Percentiles rank a stretch among this genome's conserved stretches.
These are phyloP conservation scores for Drosophila nigrodunni DNA, from an alignment of 1,140 invertebrate genomes.

Conservation along the genomic window DNA sequence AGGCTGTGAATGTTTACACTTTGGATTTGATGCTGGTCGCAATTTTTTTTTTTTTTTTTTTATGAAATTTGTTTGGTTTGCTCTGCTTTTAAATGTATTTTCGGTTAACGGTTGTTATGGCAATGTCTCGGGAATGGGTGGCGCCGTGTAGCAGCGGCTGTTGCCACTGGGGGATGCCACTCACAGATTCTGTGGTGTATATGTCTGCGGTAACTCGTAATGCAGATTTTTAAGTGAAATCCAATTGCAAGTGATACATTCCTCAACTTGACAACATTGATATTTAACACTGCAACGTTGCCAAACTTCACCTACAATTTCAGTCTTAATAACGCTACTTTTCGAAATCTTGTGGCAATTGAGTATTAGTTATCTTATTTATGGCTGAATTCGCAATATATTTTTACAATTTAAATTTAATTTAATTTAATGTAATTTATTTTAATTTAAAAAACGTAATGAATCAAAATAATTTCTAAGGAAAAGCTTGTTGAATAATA, in stretches of 20 bases:
- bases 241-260: constrained; percentile 31
- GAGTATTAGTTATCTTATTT: background rate
- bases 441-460: too few species aligned
- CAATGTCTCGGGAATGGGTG: constrained; percentile 39
- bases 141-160: constrained; percentile 63
- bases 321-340: background rate
- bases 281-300: constrained; percentile 21
- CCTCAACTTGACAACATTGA: constrained; percentile 13
- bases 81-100: constrained; percentile 70
- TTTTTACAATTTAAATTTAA: too few species aligned
- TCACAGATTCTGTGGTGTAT: constrained; percentile 1
- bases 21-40: constrained; percentile 75
- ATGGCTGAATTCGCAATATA: too few species aligned
- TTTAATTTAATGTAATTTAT: too few species aligned
- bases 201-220: constrained; percentile 3
- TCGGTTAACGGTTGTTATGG: constrained; percentile 78
- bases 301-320: constrained; percentile 3
- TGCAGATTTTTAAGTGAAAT: constrained; percentile 30
- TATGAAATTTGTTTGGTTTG: constrained; percentile 51
- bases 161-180: constrained; percentile 43
- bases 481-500: too few species aligned
- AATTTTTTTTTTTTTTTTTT: constrained; percentile 47
- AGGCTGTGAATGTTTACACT: constrained; percentile 82
- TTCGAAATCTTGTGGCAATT: background rate
- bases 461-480: too few species aligned